phyloP scores from a whole-genome alignment of 2,113 vertebrate genomes.

The Athene cunicularia region DNA sequence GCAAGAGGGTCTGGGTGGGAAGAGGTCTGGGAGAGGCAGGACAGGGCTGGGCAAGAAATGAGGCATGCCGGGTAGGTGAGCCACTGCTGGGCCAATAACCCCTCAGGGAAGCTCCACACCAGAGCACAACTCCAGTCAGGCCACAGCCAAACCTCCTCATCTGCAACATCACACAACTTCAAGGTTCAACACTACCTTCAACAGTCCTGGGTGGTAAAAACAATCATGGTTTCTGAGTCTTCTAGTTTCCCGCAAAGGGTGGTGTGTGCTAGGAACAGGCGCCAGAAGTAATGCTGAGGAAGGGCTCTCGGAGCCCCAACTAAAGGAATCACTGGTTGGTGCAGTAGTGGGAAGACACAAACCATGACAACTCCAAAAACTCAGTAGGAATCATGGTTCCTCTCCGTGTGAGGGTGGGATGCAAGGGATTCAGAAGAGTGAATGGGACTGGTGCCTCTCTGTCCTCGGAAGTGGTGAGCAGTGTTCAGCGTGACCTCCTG shows the following conservation, averaged over 20 bases:
- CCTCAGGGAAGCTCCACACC: neutral
- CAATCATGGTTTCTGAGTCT: neutral
- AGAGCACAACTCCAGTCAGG: neutral
- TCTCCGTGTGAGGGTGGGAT: accelerated
- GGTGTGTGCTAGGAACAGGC: neutral
- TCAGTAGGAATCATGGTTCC: accelerated
- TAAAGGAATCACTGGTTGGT: neutral
- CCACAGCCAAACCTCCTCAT: neutral
- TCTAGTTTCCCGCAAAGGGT: neutral
- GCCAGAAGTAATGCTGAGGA: neutral
- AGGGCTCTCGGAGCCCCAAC: neutral
- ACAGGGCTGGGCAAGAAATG: neutral
- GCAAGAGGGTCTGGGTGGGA: neutral
- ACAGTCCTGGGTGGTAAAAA: neutral
- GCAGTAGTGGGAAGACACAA: neutral
- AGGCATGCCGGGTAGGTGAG: accelerated
- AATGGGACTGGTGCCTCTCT: neutral
- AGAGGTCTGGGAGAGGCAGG: neutral
- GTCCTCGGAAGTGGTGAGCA: neutral
- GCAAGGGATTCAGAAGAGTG: neutral
- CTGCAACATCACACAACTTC: neutral
- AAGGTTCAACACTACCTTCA: neutral
- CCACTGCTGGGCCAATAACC: neutral
- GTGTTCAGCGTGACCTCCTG: neutral
- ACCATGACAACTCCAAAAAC: neutral